A percentile compares a stretch with the other conserved stretches of the same genome.
phyloP scores from a whole-genome alignment of 2,797 vertebrate genomes.

The Acipenser oxyrinchus region DNA sequence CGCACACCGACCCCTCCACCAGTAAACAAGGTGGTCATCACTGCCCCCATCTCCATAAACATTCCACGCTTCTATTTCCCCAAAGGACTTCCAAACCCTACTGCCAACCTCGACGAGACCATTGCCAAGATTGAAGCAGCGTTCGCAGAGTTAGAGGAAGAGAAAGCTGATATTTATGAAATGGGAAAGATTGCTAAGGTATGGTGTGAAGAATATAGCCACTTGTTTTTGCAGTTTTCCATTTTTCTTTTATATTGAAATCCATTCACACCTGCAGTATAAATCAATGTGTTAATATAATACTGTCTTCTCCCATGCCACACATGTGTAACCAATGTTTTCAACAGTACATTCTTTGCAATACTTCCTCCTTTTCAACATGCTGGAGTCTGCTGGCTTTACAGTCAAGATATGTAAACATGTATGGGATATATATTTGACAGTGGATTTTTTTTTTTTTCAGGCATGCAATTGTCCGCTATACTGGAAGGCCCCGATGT shows the following conservation, averaged over 20 bases:
- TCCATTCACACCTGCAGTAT: no score
- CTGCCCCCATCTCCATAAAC: conserved; percentile 76
- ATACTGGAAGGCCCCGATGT: conserved; percentile 95
- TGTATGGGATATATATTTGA: no score
- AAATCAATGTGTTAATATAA: no score
- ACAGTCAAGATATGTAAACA: no score
- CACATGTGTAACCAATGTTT: no score
- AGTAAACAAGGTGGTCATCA: conserved; percentile 59
- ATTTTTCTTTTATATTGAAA: no score
- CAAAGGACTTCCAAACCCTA: conserved; percentile 75
- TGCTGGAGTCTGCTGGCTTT: no score
- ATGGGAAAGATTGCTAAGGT: conserved; percentile 97
- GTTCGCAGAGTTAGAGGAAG: conserved; percentile 83
- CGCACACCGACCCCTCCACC: conserved; percentile 50
- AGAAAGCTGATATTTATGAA: conserved; percentile 86
- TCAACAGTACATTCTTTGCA: no score
- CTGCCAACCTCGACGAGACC: conserved; percentile 71
- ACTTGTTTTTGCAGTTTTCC: no score
- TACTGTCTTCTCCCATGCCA: no score
- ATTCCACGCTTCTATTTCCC: conserved; percentile 99
- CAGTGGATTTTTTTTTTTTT: conserved; percentile 8
- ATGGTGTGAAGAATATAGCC: conserved; percentile 17
- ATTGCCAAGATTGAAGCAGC: conserved; percentile 72
- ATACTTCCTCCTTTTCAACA: no score
- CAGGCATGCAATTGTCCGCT: conserved; percentile 88